Conservation (phyloP, 2,113 vertebrate species). For the Rhynchopsitta pachyrhyncha region DNA sequence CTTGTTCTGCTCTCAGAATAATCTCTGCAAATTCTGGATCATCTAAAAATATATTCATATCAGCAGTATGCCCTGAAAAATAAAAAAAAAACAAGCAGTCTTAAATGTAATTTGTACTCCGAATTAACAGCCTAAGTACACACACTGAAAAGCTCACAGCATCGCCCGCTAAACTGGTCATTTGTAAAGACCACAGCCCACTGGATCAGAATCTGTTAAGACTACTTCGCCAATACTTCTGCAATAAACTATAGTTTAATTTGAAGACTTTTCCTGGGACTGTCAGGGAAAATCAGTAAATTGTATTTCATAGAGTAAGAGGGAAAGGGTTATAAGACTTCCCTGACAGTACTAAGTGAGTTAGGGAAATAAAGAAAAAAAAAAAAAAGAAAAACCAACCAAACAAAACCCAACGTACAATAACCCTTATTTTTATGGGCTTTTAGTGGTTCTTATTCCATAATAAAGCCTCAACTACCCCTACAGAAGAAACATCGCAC, state of each 20-base stretch:
- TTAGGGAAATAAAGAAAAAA: background rate
- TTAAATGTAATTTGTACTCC: background rate
- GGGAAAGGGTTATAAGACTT: background rate
- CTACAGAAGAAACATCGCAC: background rate
- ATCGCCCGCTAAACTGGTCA: background rate
- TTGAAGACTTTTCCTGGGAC: background rate
- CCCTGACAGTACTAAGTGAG: background rate
- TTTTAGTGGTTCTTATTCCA: background rate
- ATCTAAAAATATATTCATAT: constrained; percentile 86
- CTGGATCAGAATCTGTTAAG: background rate
- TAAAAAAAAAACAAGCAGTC: background rate
- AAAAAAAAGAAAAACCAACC: background rate
- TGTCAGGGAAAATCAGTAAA: background rate
- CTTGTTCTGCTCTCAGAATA: constrained; percentile 87
- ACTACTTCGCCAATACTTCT: background rate
- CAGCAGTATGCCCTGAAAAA: constrained; percentile 70
- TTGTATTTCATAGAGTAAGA: background rate
- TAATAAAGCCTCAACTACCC: background rate
- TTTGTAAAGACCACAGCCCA: background rate
- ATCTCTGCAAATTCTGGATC: constrained; percentile 92
- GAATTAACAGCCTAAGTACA: background rate
- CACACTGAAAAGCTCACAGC: background rate
- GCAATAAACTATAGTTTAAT: background rate
- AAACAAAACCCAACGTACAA: background rate
- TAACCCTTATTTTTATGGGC: background rate